Conservation (phyloP, 2,888 invertebrate genomes). For the Rugalucina vietnamica region DNA sequence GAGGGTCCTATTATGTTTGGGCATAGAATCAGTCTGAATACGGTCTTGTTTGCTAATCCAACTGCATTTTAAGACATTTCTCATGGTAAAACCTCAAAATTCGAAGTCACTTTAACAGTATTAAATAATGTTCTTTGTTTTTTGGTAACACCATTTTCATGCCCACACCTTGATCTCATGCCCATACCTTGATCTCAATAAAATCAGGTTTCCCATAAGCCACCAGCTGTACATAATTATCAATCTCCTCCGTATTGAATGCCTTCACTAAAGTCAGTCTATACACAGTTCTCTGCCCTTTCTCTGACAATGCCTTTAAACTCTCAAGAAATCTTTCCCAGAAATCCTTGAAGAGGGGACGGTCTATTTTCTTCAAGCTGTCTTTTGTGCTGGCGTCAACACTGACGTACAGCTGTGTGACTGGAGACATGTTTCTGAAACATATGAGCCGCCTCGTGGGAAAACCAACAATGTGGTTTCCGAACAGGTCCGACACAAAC, state of each 20-base stretch:
- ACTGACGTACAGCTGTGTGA: slow-evolving; percentile 87
- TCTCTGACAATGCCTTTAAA: slow-evolving; percentile 85
- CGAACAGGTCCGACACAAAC: no score
- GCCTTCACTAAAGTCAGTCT: slow-evolving; percentile 86
- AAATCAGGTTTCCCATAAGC: slow-evolving; percentile 86
- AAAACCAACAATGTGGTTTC: no score
- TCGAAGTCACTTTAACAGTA: no score
- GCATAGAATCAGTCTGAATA: no score
- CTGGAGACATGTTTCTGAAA: slow-evolving; percentile 84
- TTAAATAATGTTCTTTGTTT: no score
- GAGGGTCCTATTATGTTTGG: no score
- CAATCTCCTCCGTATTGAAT: slow-evolving; percentile 86
- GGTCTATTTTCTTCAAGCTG: slow-evolving; percentile 86
- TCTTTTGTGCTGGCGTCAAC: slow-evolving; percentile 87
- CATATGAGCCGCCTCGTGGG: no score
- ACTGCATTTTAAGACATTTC: no score
- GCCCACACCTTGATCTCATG: no score
- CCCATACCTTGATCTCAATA: slow-evolving; percentile 87
- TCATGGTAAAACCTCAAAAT: no score
- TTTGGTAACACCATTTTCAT: no score
- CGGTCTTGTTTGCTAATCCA: no score
- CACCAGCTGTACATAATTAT: slow-evolving; percentile 86
- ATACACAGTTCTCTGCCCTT: slow-evolving; percentile 87
- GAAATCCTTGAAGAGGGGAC: slow-evolving; percentile 86
- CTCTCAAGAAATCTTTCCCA: slow-evolving; percentile 86